A percentile compares a stretch with the other conserved stretches of the same genome.
Evolutionary conservation across 2,113 vertebrate genomes (phyloP).

Genomic region (Octodon degus): DNA sequence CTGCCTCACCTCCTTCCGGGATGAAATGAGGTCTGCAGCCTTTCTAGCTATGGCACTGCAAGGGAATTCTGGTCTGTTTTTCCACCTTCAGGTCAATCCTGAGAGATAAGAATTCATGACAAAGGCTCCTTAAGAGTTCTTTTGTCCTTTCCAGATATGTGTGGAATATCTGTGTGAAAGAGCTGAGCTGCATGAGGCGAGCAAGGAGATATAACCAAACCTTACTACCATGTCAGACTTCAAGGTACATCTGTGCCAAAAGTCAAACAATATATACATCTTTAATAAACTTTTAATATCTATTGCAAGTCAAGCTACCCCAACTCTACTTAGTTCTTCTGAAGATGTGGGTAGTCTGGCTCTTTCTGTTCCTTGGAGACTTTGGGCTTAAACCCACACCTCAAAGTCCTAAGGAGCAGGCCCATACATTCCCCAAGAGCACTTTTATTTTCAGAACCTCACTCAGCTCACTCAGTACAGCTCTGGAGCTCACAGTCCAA

Average conservation of each 20-base stretch:
- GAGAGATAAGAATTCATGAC: conserved; percentile 48
- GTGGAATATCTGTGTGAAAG: neutral
- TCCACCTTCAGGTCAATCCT: conserved; percentile 57
- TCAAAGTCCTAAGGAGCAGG: neutral
- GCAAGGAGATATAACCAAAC: neutral
- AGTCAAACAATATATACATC: neutral
- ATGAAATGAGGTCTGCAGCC: neutral
- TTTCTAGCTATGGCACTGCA: conserved; percentile 53
- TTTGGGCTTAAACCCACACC: neutral
- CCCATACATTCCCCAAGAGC: neutral
- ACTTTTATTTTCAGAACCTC: neutral
- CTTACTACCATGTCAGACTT: conserved; percentile 3
- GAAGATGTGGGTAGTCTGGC: neutral
- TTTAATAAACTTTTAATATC: neutral
- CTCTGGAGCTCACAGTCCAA: neutral
- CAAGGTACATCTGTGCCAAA: conserved; percentile 38
- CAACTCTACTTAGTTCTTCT: neutral
- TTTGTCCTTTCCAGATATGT: conserved; percentile 13
- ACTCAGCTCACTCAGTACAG: neutral
- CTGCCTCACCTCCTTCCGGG: neutral
- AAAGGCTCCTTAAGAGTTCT: neutral
- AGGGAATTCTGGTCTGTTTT: conserved; percentile 51
- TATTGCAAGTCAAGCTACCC: neutral
- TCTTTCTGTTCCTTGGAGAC: conserved; percentile 6
- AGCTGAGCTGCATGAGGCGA: neutral